Percentiles rank a stretch among this genome's conserved stretches.
Evolutionary conservation across 2,113 vertebrate genomes (phyloP).

Genomic region (Panthera uncia): DNA sequence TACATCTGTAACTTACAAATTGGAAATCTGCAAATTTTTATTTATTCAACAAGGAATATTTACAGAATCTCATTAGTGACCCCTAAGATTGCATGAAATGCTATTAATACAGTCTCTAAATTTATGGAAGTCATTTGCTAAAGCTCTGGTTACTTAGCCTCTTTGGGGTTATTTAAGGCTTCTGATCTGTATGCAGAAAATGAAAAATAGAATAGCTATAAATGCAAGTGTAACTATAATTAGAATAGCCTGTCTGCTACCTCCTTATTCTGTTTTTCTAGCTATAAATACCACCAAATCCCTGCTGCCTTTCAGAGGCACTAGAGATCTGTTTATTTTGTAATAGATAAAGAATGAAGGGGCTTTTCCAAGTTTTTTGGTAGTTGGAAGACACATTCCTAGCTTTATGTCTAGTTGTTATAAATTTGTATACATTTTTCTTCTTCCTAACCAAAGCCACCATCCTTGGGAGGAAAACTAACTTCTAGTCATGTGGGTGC

Average conservation of each 20-base stretch:
- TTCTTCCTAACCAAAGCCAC: background rate
- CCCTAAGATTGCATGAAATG: background rate
- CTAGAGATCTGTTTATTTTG: conserved; percentile 2
- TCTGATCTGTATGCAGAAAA: conserved; percentile 1
- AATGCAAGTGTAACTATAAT: conserved; percentile 25
- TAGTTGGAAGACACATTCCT: background rate
- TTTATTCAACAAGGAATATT: background rate
- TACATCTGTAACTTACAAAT: background rate
- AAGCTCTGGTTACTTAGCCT: background rate
- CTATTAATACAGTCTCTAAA: background rate
- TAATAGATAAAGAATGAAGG: conserved; percentile 29
- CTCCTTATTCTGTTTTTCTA: background rate
- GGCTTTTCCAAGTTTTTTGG: background rate
- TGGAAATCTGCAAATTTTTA: background rate
- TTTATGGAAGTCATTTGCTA: background rate
- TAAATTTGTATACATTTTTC: background rate
- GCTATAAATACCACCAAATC: conserved; percentile 28
- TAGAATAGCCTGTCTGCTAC: conserved; percentile 37
- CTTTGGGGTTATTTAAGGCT: conserved; percentile 15
- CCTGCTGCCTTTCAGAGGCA: background rate
- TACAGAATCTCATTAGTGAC: background rate
- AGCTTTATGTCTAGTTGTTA: background rate
- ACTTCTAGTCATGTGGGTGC: background rate
- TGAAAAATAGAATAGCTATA: background rate
- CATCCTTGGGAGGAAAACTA: background rate